Evolutionary conservation across 2,888 invertebrate genomes (phyloP), one percentile per base, ranked within the genome.

Genomic region (Atrina japonica): DNA sequence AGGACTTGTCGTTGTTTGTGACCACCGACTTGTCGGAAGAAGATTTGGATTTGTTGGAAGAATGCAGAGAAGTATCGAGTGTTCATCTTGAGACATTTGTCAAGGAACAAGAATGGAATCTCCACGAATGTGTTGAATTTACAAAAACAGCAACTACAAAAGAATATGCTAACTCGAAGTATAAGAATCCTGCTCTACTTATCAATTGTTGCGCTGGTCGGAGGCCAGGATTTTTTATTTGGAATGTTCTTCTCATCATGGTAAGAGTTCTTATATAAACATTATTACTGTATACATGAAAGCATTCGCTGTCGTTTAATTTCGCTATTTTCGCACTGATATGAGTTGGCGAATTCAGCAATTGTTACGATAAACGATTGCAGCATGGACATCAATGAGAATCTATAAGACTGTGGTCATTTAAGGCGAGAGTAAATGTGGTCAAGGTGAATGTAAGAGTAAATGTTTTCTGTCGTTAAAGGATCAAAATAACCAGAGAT

Each of bases 161-260:
- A 29, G 81, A 82, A 53, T 76, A 77, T 63, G 68, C 77, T 5
- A 74, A 76, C 40, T 60, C 65, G 23, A 82, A 78, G 58, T 84
- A 84, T 59, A 86, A 84, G 59, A 86, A 88, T 58, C 88, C 89
- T 16, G 86, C 86, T 5, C 63, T 89, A 29, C 80, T 84, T 23
- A 83, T 89, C 25, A 85, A 83, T 35, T 89, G 88, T 71, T 77
- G 85, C 30, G 89, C 87, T 5, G 83, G 82, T 41, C 60, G 89
- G 41, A 73, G 86, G 23, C 85, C 88, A 3, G 89, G 89, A 16
- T 89, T 88, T 77, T 89, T 89, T 75, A 76, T 88, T 58, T 89
- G 88, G 85, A 89, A 89, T 64, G 88, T 89, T 47, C 83, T 89
- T 61, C 75, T 89, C 1, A 83, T 89, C 50, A 89, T 89, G 86